Evolutionary conservation across 2,888 invertebrate genomes (phyloP).

Genomic region (Cynaeus angustus): DNA sequence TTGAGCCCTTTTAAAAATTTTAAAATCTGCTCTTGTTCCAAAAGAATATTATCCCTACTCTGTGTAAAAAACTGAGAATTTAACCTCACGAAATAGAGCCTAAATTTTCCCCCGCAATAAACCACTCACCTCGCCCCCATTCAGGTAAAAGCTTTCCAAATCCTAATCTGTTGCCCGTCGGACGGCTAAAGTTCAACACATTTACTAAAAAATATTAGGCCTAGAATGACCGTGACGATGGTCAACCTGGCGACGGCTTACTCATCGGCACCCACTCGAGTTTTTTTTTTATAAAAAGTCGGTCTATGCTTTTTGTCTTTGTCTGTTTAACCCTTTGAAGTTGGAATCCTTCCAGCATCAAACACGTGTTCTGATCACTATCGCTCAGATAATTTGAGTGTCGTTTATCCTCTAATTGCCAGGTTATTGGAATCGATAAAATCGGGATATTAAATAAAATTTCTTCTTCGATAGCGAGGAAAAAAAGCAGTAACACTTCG

Average conservation of each 20-base stretch:
- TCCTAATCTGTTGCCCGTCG: slow-evolving; percentile 40
- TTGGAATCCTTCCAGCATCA: slow-evolving; percentile 49
- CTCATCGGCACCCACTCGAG: slow-evolving; percentile 33
- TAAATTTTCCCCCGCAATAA: too few relatives aligned
- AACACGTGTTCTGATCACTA: slow-evolving; percentile 61
- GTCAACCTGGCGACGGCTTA: slow-evolving; percentile 41
- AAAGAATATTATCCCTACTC: too few relatives aligned
- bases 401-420: slow-evolving; percentile 38
- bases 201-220: slow-evolving; percentile 21
- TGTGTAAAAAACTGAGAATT: too few relatives aligned
- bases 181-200: slow-evolving; percentile 8
- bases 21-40: too few relatives aligned
- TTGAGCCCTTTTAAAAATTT: too few relatives aligned
- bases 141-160: too few relatives aligned
- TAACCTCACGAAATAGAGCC: too few relatives aligned
- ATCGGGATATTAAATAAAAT: slow-evolving; percentile 12
- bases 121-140: too few relatives aligned
- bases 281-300: slow-evolving; percentile 23
- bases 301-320: slow-evolving; percentile 46
- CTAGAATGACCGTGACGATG: slow-evolving; percentile 15
- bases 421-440: slow-evolving; percentile 41
- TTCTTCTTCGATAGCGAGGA: too few relatives aligned
- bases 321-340: slow-evolving; percentile 47
- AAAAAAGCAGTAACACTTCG: too few relatives aligned
- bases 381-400: slow-evolving; percentile 47